Conservation (phyloP, 2,113 vertebrate species). For the Brachyhypopomus occidentalis region DNA sequence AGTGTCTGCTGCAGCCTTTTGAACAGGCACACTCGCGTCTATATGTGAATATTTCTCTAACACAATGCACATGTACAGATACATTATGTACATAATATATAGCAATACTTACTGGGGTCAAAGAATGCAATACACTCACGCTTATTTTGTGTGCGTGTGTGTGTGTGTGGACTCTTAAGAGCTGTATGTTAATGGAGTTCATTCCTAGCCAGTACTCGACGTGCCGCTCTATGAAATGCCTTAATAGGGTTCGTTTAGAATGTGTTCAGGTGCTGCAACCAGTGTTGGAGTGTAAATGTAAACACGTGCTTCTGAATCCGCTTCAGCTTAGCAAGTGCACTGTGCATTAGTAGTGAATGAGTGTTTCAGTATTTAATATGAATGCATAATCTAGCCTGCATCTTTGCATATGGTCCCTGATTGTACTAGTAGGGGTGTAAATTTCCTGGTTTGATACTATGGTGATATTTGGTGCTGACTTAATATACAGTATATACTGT, state of each 20-base stretch:
- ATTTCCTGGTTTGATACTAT: no score
- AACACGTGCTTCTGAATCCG: no score
- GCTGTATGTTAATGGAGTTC: slow-evolving; percentile 66
- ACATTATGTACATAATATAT: slow-evolving; percentile 61
- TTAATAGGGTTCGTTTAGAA: background rate
- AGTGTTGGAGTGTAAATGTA: background rate
- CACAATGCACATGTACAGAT: slow-evolving; percentile 61
- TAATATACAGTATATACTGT: no score
- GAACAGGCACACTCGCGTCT: slow-evolving; percentile 37
- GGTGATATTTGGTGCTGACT: no score
- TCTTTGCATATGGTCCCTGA: no score
- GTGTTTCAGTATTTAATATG: no score
- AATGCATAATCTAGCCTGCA: no score
- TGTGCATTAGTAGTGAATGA: no score
- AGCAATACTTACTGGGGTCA: slow-evolving; percentile 49
- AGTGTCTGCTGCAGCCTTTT: background rate
- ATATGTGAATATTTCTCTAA: slow-evolving; percentile 56
- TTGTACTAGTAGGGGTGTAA: no score
- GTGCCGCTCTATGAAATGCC: slow-evolving; percentile 15
- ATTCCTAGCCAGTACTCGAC: slow-evolving; percentile 50
- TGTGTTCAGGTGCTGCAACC: slow-evolving; percentile 1
- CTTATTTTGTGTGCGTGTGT: slow-evolving; percentile 50
- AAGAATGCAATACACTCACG: slow-evolving; percentile 38
- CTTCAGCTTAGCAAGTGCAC: no score
- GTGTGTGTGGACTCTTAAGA: slow-evolving; percentile 58